Evolutionary conservation across 2,113 vertebrate genomes (phyloP), one percentile per base, ranked within the genome.

Genomic region (Sardina pilchardus): DNA sequence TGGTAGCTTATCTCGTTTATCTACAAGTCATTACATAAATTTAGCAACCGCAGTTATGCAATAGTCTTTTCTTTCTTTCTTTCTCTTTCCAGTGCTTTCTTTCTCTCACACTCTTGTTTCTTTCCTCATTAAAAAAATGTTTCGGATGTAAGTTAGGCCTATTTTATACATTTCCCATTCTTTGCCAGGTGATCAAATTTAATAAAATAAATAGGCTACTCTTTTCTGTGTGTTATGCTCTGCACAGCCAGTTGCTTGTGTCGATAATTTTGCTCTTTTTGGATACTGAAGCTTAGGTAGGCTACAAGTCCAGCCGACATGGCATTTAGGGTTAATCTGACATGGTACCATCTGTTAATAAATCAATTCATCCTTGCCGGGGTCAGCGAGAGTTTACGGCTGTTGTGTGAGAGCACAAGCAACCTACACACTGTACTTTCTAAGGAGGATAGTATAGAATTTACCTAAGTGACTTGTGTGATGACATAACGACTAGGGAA

Each of bases 371-470:
- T 78, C 30, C 34, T 78, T 78, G 71, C 71, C 14, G 71, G 71
- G 71, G 71, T 78, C 71, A 78, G 30, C 26, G 71, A 78, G 71
- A 78, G 71, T 78, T 78, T 78, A 78, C 30, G 71, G 71, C 71
- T 78, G 30, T 19, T 36, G 30, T 78, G 71, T 17, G 71, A 78
- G 10, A 12, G 71, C 71, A 14, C 30, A 26, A 30, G n/a, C 63
- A 67, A 30, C n/a, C n/a, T 67, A 67, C 56, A 56, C 17, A 63
- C n/a, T 67, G 63, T 67, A 67, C 10, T 67, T 26, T 30, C n/a
- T 3, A 67, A 30, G n/a, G 7, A 67, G n/a, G 63, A 1, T 21
- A 63, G 12, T 67, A 30, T 30, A 12, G n/a, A 8, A 3, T 26
- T n/a, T 0, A 26, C 26, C 63, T 67, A 12, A 10, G n/a, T 26